Conservation (phyloP, 2,113 vertebrate species). For the Ibidorhyncha struthersii region DNA sequence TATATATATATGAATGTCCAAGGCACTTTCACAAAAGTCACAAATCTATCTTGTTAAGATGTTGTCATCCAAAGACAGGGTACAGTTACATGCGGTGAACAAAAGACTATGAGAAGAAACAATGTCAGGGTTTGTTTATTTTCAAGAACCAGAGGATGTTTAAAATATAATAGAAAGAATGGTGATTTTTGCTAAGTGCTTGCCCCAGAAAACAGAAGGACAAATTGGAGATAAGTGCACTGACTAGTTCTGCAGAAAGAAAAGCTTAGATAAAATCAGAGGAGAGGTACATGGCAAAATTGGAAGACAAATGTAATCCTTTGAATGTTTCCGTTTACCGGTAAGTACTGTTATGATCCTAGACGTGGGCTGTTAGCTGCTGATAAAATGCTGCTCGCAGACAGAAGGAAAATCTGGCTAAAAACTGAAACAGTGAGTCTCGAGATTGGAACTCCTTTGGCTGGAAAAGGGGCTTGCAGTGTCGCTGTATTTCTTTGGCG, state of each 20-base stretch:
- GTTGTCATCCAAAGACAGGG: neutral
- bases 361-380: neutral
- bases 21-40: neutral
- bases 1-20: neutral
- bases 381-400: neutral
- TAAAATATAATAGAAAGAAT: neutral
- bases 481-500: neutral
- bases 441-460: neutral
- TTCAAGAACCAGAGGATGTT: neutral
- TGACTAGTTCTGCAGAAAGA: neutral
- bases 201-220: neutral
- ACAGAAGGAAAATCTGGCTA: neutral
- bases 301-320: neutral
- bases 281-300: neutral
- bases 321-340: neutral
- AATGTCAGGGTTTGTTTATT: neutral
- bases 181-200: neutral
- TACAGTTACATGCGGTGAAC: neutral
- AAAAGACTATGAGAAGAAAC: neutral
- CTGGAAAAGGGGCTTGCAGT: neutral
- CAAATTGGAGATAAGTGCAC: neutral
- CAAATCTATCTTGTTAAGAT: neutral
- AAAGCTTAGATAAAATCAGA: neutral
- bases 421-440: neutral
- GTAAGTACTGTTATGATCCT: neutral